These are phyloP conservation scores for Acronicta psi DNA, from an alignment of 2,888 invertebrate genomes.

Conservation along the genomic window DNA sequence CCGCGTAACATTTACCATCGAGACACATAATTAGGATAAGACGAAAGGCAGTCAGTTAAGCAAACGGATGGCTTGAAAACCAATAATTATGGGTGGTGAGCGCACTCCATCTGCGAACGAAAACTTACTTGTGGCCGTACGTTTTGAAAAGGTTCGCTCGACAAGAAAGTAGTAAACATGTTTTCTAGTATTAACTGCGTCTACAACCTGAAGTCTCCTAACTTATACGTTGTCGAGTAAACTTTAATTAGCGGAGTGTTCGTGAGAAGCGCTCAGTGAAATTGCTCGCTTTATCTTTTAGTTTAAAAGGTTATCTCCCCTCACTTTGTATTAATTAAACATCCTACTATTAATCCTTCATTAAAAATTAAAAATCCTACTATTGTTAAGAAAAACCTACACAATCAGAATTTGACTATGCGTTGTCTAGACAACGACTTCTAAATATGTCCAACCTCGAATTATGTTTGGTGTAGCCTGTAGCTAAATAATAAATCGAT, in stretches of 20 bases:
- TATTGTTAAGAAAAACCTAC: constrained; percentile 42
- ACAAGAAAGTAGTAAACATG: constrained; percentile 53
- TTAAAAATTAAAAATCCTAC: constrained; percentile 48
- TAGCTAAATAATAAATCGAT: constrained; percentile 16
- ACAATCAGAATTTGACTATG: constrained; percentile 25
- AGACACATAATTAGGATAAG: constrained; percentile 54
- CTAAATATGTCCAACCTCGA: constrained; percentile 22
- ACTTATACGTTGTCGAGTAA: constrained; percentile 40
- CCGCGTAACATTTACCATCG: constrained; percentile 30
- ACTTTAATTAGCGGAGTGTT: constrained; percentile 50
- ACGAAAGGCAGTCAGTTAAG: constrained; percentile 50
- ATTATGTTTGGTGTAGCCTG: constrained; percentile 29
- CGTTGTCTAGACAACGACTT: constrained; percentile 24
- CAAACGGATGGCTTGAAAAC: constrained; percentile 48
- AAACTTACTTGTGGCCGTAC: constrained; percentile 39
- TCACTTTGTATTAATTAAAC: constrained; percentile 52
- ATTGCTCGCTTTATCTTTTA: constrained; percentile 57
- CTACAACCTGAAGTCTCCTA: constrained; percentile 28
- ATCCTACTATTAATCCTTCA: constrained; percentile 39
- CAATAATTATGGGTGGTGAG: constrained; percentile 44
- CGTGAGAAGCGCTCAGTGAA: constrained; percentile 57
- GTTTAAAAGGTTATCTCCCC: constrained; percentile 62
- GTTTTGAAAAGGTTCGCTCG: constrained; percentile 45
- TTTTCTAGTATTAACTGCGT: constrained; percentile 34
- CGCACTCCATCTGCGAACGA: constrained; percentile 27